These are phyloP conservation scores for Myioborus melanocephalus DNA, from an alignment of 2,797 vertebrate genomes.

Conservation along the genomic window DNA sequence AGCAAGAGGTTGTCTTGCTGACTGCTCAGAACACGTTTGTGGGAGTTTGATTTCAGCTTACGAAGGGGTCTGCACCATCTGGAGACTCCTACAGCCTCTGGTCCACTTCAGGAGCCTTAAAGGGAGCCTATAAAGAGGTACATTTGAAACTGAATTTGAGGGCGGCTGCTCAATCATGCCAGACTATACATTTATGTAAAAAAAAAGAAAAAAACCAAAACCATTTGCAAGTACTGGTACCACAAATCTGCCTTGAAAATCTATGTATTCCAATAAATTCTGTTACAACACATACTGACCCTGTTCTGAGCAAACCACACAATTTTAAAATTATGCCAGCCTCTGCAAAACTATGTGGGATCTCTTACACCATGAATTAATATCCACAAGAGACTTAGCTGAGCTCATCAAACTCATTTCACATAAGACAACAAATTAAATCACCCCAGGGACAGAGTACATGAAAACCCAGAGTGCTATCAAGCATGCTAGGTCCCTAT, in stretches of 20 bases:
- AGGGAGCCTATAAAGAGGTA: neutral
- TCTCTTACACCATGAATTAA: constrained; percentile 78
- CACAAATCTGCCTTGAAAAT: constrained; percentile 12
- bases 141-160: neutral
- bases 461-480: constrained; percentile 62
- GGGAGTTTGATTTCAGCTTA: constrained; percentile 15
- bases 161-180: neutral
- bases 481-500: constrained; percentile 54
- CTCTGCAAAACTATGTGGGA: constrained; percentile 75
- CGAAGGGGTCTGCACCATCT: neutral
- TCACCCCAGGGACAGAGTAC: constrained; percentile 70
- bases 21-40: neutral
- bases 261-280: neutral
- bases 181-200: neutral
- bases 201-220: neutral
- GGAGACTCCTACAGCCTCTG: constrained; percentile 15
- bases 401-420: constrained; percentile 82
- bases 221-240: neutral
- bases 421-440: constrained; percentile 80
- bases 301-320: constrained; percentile 59
- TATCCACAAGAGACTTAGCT: constrained; percentile 75
- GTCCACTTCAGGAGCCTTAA: constrained; percentile 3
- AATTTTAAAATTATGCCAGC: constrained; percentile 68
- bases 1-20: constrained; percentile 34
- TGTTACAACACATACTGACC: constrained; percentile 26